Percentiles rank a stretch among this genome's conserved stretches.
These are phyloP conservation scores for Aradus depressus DNA, from an alignment of 2,888 invertebrate genomes.

Conservation along the genomic window DNA sequence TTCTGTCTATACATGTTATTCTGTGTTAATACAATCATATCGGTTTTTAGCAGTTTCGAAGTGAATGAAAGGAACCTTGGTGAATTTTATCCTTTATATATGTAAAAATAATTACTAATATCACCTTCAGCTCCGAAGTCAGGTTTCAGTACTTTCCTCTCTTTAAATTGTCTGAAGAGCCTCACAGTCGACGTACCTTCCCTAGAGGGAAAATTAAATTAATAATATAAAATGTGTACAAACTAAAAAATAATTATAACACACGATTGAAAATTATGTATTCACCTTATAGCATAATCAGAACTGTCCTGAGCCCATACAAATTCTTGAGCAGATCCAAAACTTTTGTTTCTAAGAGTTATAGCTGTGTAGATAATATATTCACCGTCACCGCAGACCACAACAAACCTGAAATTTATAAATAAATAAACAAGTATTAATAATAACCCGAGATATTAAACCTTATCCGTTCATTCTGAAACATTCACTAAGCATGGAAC, in stretches of 20 bases:
- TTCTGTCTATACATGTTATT: too few species aligned
- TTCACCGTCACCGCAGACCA: slow-evolving; percentile 98
- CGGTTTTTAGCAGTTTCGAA: too few species aligned
- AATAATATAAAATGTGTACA: neutral
- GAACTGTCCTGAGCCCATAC: slow-evolving; percentile 97
- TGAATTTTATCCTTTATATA: too few species aligned
- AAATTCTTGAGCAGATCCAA: slow-evolving; percentile 96
- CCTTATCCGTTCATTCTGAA: neutral
- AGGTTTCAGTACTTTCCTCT: slow-evolving; percentile 87
- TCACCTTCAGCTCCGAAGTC: slow-evolving; percentile 90
- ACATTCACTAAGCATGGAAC: neutral
- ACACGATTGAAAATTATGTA: neutral
- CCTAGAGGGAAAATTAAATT: slow-evolving; percentile 36
- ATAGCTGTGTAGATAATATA: slow-evolving; percentile 99
- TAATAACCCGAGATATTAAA: neutral
- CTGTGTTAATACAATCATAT: too few species aligned
- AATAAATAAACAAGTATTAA: neutral
- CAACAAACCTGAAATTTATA: slow-evolving; percentile 50
- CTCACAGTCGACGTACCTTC: slow-evolving; percentile 85
- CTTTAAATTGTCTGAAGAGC: slow-evolving; percentile 97
- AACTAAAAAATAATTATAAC: neutral
- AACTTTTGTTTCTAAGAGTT: slow-evolving; percentile 97
- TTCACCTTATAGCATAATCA: slow-evolving; percentile 58
- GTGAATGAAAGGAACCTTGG: too few species aligned
- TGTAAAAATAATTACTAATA: too few species aligned